Base-by-base conservation (phyloP, 2,113 vertebrate genomes). In the Cromileptes altivelis region DNA sequence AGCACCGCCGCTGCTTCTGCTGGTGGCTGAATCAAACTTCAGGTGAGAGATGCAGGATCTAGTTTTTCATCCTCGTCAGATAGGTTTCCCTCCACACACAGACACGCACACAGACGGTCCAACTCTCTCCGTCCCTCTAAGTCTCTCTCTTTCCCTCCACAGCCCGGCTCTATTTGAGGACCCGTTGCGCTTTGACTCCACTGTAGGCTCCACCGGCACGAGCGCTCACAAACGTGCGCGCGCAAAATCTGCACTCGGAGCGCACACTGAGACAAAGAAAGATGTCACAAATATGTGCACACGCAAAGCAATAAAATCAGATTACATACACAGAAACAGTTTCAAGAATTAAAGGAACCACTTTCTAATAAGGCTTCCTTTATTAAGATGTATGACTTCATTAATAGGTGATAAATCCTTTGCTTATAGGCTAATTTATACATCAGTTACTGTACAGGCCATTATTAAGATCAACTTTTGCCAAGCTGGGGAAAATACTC, bases 11-110 rank as follows among this genome's bases (percentile, higher is more conserved):
- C 12, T 9, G 70, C 71, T 64, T 68, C 84, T 78, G 64, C 63
- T 62, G 60, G 30, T 75, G 11, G 65, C 42, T 61, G 64, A 67
- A 74, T 78, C 30, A 86, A 93, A 94, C 80, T 92, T 94, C 19
- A 62, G 72, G 47, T 37, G 40, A 76, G 7, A 68, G 80, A 84
- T 56, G 72, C n/a, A 33, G 64, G 15, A 25, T 61, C 0, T 57
- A 92, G 85, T 90, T 89, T 68, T 56, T 84, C 87, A 84, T 87
- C 45, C 57, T 85, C 4, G 17, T 57, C 40, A 6, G 37, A 0
- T 45, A 45, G 2, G 8, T 62, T 3, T 47, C 57, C 19, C 3
- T 53, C 72, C 12, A 45, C 49, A 53, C 56, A 45, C 19, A 11
- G 19, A 4, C 53, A 30, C n/a, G n/a, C 2, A 27, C 27, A 19